Conservation (phyloP, 2,888 invertebrate species). For the Blomia tropicalis region DNA sequence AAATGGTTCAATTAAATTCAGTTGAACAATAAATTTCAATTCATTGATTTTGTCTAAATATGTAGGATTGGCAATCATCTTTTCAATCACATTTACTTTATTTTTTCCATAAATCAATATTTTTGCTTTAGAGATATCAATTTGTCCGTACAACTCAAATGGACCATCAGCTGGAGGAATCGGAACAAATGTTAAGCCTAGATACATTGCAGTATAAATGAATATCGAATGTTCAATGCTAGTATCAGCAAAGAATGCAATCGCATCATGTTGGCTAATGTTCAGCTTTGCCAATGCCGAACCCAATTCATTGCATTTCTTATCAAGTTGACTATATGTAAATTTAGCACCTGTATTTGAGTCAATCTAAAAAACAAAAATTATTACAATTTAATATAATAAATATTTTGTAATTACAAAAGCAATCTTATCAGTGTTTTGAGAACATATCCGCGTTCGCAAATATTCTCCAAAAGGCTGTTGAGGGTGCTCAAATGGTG, state of each 20-base stretch:
- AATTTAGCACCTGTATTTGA: not conserved
- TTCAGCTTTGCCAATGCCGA: not conserved
- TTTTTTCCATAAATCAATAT: not conserved
- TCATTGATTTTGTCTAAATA: not conserved
- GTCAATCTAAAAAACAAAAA: too few relatives aligned
- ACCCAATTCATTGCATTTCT: not conserved
- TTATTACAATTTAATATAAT: too few relatives aligned
- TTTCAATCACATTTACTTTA: not conserved
- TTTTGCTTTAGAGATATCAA: not conserved
- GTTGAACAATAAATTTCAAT: not conserved
- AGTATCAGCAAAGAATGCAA: not conserved
- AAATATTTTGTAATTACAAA: not conserved
- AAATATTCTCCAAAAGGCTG: not conserved
- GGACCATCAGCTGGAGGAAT: not conserved
- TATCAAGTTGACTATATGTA: not conserved
- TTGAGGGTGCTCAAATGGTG: not conserved
- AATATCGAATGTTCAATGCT: slow-evolving; percentile 5
- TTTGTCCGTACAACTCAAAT: not conserved
- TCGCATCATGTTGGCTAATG: not conserved
- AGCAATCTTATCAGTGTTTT: not conserved
- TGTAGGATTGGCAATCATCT: not conserved
- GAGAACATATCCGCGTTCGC: not conserved
- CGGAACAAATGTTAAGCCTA: slow-evolving; percentile 8
- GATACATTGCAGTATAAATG: not conserved
- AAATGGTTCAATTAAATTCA: not conserved